These are phyloP conservation scores for Allophyes oxyacanthae DNA, from an alignment of 2,888 invertebrate species.

Conservation along the genomic window DNA sequence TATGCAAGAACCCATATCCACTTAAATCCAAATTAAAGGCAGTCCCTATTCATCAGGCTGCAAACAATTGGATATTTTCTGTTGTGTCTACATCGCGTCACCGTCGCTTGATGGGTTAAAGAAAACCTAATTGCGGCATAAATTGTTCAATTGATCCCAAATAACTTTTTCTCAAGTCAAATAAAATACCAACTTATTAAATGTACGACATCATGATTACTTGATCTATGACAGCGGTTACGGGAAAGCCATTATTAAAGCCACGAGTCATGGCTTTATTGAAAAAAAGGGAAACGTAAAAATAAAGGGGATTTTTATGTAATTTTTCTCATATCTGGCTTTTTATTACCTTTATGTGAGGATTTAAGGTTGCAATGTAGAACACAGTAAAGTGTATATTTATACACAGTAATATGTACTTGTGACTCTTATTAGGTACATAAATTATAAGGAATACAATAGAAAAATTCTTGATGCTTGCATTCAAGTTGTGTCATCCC, in stretches of 20 bases:
- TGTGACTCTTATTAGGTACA: too few species aligned
- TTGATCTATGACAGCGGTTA: conserved; percentile 39
- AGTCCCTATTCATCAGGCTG: too few species aligned
- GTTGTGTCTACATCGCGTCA: too few species aligned
- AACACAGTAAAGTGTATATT: conserved; percentile 2
- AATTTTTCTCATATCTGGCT: not conserved
- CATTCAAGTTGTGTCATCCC: conserved; percentile 4
- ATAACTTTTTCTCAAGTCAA: conserved; percentile 7
- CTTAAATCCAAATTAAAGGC: too few species aligned
- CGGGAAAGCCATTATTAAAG: conserved; percentile 41
- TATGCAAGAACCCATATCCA: too few species aligned
- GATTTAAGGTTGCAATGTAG: not conserved
- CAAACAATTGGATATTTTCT: too few species aligned
- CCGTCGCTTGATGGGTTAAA: too few species aligned
- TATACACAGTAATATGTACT: too few species aligned
- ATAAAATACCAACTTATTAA: not conserved
- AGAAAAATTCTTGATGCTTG: too few species aligned
- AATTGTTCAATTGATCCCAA: too few species aligned
- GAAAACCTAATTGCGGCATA: too few species aligned
- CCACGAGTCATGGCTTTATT: conserved; percentile 48
- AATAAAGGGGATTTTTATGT: conserved; percentile 26
- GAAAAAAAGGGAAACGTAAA: conserved; percentile 43
- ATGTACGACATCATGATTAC: conserved; percentile 26
- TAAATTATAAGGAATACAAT: too few species aligned
- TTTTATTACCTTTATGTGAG: conserved; percentile 5